Evolutionary conservation across 2,888 invertebrate species (phyloP), one percentile per base, ranked within the genome.

Genomic region (Epiblema foenella): DNA sequence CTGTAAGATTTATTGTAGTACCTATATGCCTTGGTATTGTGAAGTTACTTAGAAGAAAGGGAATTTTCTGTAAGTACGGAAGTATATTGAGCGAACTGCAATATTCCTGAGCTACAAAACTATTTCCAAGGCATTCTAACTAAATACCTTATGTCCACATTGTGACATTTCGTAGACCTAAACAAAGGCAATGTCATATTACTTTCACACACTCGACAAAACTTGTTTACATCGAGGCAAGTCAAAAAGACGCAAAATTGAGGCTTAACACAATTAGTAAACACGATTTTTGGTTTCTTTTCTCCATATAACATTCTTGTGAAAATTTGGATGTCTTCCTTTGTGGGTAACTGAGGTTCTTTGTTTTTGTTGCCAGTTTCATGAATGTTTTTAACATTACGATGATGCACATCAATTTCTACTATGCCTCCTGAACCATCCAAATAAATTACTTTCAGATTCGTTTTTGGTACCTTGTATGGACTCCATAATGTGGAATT

Each of bases 201-300:
- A 49, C 85, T 78, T 79, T 88, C 85, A 76, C 91, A 92, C 46
- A 90, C 63, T n/a, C 79, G 73, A 74, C 92, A 92, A 75, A 76
- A 77, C 20, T 78, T 60, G 18, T 60, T 75, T 39, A 89, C 77
- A 64, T 85, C 72, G 15, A 83, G 82, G 75, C 92, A 92, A 24
- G 81, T 67, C 75, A 92, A 74, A 77, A 90, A 90, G 75, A 81
- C 82, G 77, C 92, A 92, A 4, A 78, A 71, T 49, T 74, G 69
- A 2, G 73, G 33, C 69, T 83, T 78, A 68, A 79, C 75, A 73
- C 93, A 92, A 17, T 78, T 71, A 1, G 83, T 87, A 2, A 88
- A 77, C 72, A 89, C 46, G 73, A 70, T 83, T 39, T 73, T 65
- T 15, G 52, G 8, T 33, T 59, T 68, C 37, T 60, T 12, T 39